Base-by-base conservation (phyloP, 2,888 invertebrate genomes). In the Pimpla rufipes region DNA sequence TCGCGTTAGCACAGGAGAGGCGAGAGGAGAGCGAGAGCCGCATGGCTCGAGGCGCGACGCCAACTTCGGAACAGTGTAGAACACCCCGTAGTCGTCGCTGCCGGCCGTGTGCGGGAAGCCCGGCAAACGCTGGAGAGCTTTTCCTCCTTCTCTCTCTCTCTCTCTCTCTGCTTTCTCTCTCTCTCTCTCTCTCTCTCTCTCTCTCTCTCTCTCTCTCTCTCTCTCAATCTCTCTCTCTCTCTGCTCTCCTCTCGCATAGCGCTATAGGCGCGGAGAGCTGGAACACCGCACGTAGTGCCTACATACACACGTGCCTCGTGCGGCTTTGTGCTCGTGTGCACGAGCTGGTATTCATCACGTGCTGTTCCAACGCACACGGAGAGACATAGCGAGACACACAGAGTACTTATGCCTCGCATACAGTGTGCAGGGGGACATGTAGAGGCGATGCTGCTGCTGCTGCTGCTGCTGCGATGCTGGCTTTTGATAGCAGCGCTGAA, bases 21-120 rank as follows among this genome's bases (percentile, higher is more conserved):
- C 5, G 8, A 13, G 13, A 13, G 13, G 5, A 42, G 42, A 42
- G 42, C 8, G 8, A 42, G 42, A 42, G 42, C 1, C 40, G 52
- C 52, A 62, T 62, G 59, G 73, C 81, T 74, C 84, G 83, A 79
- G 87, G 82, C 85, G 79, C 83, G 83, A 85, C 76, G 86, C 86
- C 85, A 87, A 89, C 85, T 89, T 85, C 85, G 87, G 86, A 87
- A 87, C 81, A 82, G 85, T 29, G 21, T 47, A 29, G 29, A 3
- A 29, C 5, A 29, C 5, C 29, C 29, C 29, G 29, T 29, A 29
- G 29, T 29, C 29, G 67, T 67, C 29, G 13, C 29, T 55, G 37
- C 62, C 62, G 64, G 66, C 29, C 29, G 29, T 29, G 29, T 29
- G 29, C 29, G 29, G 77, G 76, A 83, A 83, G 76, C 81, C 67